Conservation (phyloP, 2,797 vertebrate genomes). For the Schizothorax lantsangensis region DNA sequence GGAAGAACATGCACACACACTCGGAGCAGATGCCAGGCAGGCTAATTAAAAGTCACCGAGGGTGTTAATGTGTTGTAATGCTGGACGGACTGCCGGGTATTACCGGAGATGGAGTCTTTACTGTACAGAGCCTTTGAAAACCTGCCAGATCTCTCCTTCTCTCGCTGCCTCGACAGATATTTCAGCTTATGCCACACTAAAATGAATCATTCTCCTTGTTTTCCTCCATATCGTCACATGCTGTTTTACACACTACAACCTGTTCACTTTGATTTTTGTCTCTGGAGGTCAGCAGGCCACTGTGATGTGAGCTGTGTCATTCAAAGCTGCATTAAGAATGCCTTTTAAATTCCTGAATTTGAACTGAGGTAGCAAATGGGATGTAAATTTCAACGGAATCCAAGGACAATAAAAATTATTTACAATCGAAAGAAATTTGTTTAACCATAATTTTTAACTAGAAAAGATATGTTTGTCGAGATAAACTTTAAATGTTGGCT, state of each 20-base stretch:
- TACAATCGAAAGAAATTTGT: neutral
- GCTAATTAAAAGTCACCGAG: constrained; percentile 69
- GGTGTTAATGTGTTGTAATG: constrained; percentile 66
- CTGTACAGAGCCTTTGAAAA: constrained; percentile 41
- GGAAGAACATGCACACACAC: constrained; percentile 46
- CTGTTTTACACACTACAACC: constrained; percentile 45
- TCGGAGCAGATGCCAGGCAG: constrained; percentile 42
- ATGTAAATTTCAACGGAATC: no score
- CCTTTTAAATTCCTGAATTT: neutral
- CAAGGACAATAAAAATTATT: neutral
- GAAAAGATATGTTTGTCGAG: neutral
- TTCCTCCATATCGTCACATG: neutral
- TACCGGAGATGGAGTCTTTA: constrained; percentile 20
- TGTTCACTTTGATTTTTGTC: constrained; percentile 29
- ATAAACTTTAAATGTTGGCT: neutral
- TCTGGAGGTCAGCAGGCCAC: neutral
- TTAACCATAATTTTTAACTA: neutral
- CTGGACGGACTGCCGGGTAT: constrained; percentile 27
- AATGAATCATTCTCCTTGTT: constrained; percentile 10
- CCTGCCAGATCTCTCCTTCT: constrained; percentile 25
- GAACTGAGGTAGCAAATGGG: neutral
- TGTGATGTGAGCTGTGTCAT: neutral
- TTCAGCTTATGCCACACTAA: constrained; percentile 19
- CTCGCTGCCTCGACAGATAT: neutral
- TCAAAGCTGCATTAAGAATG: neutral